Evolutionary conservation across 2,113 vertebrate genomes (phyloP).

Genomic region (Brachypodius melanocephalos): DNA sequence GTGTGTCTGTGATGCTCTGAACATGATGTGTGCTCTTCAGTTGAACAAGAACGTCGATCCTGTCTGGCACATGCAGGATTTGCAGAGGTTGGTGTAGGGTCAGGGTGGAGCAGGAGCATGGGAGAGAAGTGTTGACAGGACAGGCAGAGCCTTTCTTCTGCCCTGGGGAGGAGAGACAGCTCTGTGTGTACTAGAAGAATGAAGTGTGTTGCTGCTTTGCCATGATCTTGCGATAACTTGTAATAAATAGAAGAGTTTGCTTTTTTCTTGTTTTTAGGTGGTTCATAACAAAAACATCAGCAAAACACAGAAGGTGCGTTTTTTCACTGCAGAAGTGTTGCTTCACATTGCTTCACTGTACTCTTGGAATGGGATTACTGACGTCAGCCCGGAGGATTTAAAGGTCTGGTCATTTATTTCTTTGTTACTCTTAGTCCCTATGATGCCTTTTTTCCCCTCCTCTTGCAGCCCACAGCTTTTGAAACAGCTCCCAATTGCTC

Average conservation of each 20-base stretch:
- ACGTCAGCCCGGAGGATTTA: slow-evolving; percentile 72
- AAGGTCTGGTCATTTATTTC: slow-evolving; percentile 57
- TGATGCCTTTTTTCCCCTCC: not conserved
- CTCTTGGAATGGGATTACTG: slow-evolving; percentile 88
- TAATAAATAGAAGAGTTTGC: not conserved
- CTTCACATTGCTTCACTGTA: slow-evolving; percentile 86
- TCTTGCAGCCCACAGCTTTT: not conserved
- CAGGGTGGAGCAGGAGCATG: not conserved
- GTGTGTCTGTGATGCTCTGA: not conserved
- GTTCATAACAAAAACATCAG: slow-evolving; percentile 85
- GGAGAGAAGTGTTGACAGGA: not conserved
- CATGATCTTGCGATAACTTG: not conserved
- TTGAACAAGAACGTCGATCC: not conserved
- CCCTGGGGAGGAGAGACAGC: not conserved
- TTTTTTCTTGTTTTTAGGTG: slow-evolving; percentile 73
- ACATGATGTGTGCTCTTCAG: not conserved
- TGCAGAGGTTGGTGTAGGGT: not conserved
- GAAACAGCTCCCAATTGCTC: not conserved
- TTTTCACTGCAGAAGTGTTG: slow-evolving; percentile 84
- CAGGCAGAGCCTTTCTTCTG: not conserved
- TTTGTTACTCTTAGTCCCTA: not conserved
- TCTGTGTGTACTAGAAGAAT: not conserved
- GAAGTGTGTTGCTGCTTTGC: not conserved
- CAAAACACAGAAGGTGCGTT: slow-evolving; percentile 94
- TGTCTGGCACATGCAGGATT: not conserved